Conservation (phyloP, 1,140 invertebrate species). For the Myzus persicae region DNA sequence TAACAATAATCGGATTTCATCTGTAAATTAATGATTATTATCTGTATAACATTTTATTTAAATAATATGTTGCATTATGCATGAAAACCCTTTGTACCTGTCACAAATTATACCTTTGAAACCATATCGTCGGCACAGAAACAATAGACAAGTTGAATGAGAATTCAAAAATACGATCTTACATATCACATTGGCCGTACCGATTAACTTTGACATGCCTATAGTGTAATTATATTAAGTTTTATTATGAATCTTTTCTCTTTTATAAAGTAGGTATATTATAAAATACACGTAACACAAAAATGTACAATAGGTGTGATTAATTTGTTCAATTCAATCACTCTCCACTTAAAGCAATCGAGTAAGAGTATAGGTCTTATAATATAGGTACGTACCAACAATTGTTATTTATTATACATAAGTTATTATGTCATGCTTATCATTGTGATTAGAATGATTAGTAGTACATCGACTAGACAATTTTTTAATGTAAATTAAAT, state of each 20-base stretch:
- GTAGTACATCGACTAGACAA: background rate
- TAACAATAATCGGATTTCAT: background rate
- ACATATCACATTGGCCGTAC: background rate
- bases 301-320: background rate
- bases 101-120: background rate
- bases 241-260: background rate
- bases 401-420: background rate
- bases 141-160: background rate
- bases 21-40: slow-evolving; percentile 31
- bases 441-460: background rate
- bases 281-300: background rate
- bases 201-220: background rate
- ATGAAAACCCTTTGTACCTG: background rate
- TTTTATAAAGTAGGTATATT: slow-evolving; percentile 15
- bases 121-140: background rate
- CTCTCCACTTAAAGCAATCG: background rate
- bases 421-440: background rate
- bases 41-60: background rate
- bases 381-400: background rate
- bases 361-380: background rate
- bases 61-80: background rate
- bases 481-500: too few species aligned
- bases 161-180: background rate
- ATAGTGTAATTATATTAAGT: background rate
- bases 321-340: background rate